Conservation (phyloP, 2,113 vertebrate species). For the Hystrix cristata region DNA sequence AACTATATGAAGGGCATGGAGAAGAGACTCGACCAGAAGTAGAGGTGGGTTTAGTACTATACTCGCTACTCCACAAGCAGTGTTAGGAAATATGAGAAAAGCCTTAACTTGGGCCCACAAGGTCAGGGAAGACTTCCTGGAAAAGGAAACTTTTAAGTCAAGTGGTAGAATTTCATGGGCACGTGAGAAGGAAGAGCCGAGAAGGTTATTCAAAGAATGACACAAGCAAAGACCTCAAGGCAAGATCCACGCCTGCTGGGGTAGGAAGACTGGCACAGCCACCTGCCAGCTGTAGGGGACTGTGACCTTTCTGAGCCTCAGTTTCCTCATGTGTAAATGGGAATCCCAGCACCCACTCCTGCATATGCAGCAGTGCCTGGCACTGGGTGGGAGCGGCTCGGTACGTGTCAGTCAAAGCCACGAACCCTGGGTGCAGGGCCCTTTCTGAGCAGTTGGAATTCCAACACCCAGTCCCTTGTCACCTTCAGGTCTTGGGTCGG, state of each 20-base stretch:
- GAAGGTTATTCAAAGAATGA: background rate
- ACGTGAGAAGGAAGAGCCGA: background rate
- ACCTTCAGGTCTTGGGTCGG: background rate
- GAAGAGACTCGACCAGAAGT: background rate
- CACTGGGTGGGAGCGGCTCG: background rate
- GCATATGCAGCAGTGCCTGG: background rate
- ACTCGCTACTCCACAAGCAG: background rate
- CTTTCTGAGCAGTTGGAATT: background rate
- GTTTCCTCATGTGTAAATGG: conserved; percentile 52
- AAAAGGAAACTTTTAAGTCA: conserved; percentile 7
- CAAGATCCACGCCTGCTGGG: background rate
- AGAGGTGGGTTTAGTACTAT: background rate
- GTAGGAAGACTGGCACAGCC: background rate
- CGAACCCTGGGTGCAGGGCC: too few species aligned
- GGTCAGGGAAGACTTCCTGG: background rate
- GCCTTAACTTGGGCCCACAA: background rate
- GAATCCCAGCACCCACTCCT: background rate
- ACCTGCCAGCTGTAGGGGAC: background rate
- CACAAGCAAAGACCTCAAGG: background rate
- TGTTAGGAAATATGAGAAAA: background rate
- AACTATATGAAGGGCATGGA: background rate
- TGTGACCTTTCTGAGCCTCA: background rate
- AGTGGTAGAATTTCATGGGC: background rate
- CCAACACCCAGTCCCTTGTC: background rate
- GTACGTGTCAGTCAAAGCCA: accelerated